Percentiles rank a stretch among this genome's conserved stretches.
Evolutionary conservation across 92 coral and sea anemone species (phyloP).

Genomic region (Paramuricea clavata): DNA sequence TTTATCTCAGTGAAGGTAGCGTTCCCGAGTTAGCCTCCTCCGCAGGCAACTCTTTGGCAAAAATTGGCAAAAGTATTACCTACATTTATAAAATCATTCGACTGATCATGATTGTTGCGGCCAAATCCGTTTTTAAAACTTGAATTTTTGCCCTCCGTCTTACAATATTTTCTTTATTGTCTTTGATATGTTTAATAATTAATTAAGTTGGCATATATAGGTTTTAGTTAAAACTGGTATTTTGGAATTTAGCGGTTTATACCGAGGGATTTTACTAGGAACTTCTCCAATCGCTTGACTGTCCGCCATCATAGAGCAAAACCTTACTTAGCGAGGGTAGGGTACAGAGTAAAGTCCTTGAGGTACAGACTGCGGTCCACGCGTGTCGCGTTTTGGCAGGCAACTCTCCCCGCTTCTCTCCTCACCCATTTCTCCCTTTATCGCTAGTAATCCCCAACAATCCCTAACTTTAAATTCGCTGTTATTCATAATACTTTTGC

Average conservation of each 20-base stretch:
- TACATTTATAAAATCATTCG: too few species aligned
- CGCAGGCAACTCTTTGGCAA: too few species aligned
- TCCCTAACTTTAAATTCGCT: not conserved
- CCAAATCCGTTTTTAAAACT: not conserved
- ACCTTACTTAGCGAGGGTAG: conserved; percentile 6
- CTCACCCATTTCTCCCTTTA: not conserved
- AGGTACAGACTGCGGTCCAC: conserved; percentile 48
- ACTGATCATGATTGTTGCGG: not conserved
- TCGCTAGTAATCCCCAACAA: too few species aligned
- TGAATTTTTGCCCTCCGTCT: not conserved
- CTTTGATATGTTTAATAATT: not conserved
- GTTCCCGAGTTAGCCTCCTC: too few species aligned
- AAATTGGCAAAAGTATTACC: too few species aligned
- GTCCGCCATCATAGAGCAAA: not conserved
- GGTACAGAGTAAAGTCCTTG: conserved; percentile 31
- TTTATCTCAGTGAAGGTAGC: too few species aligned
- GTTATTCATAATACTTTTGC: too few species aligned
- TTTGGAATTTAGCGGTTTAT: not conserved
- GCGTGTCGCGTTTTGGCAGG: conserved; percentile 45
- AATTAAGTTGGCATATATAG: not conserved
- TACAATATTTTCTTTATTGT: not conserved
- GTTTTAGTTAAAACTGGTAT: not conserved
- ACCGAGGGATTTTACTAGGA: not conserved
- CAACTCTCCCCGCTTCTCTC: conserved; percentile 31
- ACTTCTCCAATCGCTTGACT: not conserved